Evolutionary conservation across 2,888 invertebrate genomes (phyloP).

Genomic region (Meteorus cinctellus): DNA sequence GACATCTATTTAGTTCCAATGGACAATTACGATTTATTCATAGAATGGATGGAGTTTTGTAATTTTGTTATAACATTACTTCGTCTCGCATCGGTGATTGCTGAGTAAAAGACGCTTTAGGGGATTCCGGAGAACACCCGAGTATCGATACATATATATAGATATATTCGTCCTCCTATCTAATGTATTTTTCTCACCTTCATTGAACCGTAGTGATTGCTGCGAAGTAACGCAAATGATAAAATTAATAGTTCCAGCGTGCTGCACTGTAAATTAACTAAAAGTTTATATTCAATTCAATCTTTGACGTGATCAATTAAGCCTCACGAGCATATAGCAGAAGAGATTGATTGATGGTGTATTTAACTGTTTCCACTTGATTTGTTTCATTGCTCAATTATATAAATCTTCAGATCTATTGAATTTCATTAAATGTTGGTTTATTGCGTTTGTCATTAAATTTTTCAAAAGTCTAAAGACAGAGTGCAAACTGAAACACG

Average conservation of each 20-base stretch:
- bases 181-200: background rate
- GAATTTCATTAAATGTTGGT: background rate
- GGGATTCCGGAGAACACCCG: background rate
- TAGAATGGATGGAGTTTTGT: background rate
- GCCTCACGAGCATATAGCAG: background rate
- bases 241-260: background rate
- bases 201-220: background rate
- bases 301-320: background rate
- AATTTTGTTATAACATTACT: background rate
- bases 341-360: background rate
- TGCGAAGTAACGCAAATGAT: background rate
- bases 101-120: background rate
- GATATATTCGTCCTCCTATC: background rate
- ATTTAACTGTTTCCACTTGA: conserved; percentile 2
- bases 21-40: background rate
- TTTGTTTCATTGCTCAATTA: background rate
- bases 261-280: background rate
- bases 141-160: background rate
- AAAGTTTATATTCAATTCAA: background rate
- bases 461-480: background rate
- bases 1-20: too few species aligned
- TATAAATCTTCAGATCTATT: background rate
- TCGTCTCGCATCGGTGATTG: background rate
- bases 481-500: background rate
- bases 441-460: background rate